Evolutionary conservation across 2,113 vertebrate genomes (phyloP).

Genomic region (Apodemus speciosus): DNA sequence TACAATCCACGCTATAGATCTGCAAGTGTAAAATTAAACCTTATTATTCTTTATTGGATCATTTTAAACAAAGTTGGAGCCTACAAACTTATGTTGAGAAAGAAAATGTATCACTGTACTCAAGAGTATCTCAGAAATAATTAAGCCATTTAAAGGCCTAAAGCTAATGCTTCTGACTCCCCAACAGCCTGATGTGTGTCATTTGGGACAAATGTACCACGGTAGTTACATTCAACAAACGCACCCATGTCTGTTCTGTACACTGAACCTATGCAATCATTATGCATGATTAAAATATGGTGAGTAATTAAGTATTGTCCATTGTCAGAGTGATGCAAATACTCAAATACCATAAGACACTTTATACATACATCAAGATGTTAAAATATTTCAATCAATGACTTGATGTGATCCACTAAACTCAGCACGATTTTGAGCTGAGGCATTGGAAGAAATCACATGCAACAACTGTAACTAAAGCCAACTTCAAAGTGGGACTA

Average conservation of each 20-base stretch:
- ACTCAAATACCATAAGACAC: neutral
- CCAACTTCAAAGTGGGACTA: neutral
- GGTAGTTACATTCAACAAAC: neutral
- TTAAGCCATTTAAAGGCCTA: conserved; percentile 13
- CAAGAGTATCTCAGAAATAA: conserved; percentile 1
- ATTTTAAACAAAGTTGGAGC: conserved; percentile 29
- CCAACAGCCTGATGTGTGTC: neutral
- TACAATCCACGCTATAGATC: neutral
- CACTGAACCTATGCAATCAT: neutral
- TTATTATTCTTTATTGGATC: neutral
- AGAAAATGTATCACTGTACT: neutral
- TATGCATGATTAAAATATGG: neutral
- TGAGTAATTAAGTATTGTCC: neutral
- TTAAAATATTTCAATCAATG: conserved; percentile 9
- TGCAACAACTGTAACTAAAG: neutral
- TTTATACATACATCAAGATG: neutral
- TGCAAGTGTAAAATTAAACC: neutral
- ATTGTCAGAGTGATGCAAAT: conserved; percentile 5
- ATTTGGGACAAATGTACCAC: conserved; percentile 21
- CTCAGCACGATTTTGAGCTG: neutral
- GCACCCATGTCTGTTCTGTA: neutral
- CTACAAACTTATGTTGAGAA: neutral
- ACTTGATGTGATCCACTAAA: neutral
- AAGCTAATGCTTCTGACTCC: neutral
- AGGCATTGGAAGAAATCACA: conserved; percentile 2